Conservation (phyloP, 2,888 invertebrate species). For the Eristalinus sepulchralis region DNA sequence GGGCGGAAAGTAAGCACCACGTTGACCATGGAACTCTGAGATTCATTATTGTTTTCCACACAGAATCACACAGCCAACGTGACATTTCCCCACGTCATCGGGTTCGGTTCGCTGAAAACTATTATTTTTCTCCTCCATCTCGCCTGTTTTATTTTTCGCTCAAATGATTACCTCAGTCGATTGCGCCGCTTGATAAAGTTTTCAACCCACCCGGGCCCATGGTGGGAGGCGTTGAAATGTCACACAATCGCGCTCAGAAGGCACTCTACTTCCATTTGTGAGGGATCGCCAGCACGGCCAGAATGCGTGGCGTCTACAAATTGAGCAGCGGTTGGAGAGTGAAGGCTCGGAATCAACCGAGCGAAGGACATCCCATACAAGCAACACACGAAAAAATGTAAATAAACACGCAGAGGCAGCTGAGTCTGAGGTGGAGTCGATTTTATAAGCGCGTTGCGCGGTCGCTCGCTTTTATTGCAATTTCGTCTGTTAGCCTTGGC, state of each 20-base stretch:
- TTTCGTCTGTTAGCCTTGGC: slow-evolving; percentile 29
- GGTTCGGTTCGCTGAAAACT: neutral
- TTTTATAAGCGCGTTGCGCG: neutral
- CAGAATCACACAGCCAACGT: neutral
- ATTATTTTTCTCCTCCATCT: neutral
- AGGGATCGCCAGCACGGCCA: slow-evolving; percentile 23
- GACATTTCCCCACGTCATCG: neutral
- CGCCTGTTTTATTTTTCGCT: neutral
- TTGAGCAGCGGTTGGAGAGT: neutral
- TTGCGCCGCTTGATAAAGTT: neutral
- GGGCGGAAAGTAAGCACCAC: neutral
- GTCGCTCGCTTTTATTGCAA: neutral
- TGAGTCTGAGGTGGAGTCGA: neutral
- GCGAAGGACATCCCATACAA: slow-evolving; percentile 27
- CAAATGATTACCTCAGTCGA: slow-evolving; percentile 46
- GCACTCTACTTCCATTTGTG: neutral
- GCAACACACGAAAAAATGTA: slow-evolving; percentile 8
- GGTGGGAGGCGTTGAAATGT: neutral
- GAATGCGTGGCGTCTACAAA: slow-evolving; percentile 49
- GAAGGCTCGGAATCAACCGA: neutral
- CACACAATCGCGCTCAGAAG: neutral
- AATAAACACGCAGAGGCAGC: slow-evolving; percentile 15
- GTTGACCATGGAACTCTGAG: neutral
- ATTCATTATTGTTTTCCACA: neutral
- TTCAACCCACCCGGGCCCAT: neutral